These are phyloP conservation scores for Junco hyemalis DNA, from an alignment of 2,113 vertebrate genomes.

Conservation along the genomic window DNA sequence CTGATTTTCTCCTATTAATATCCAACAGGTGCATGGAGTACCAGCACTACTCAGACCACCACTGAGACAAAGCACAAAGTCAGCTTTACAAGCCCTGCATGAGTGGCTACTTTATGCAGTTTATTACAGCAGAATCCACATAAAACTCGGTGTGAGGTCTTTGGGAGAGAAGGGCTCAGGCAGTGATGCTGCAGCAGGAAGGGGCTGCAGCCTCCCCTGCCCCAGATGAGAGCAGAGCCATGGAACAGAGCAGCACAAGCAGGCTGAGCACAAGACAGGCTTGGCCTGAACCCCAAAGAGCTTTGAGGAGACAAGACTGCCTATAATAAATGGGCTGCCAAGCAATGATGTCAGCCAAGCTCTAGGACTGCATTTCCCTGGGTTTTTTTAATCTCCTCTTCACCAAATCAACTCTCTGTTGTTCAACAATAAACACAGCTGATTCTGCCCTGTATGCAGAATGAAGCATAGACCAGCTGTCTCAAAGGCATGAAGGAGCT, in stretches of 20 bases:
- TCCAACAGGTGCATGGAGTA: rapidly evolving
- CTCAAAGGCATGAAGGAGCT: not conserved
- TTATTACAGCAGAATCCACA: not conserved
- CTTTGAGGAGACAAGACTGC: not conserved
- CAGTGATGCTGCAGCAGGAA: not conserved
- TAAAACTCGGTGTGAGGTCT: not conserved
- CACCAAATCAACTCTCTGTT: not conserved
- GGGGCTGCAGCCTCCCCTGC: not conserved
- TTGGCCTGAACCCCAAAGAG: not conserved
- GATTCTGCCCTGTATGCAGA: rapidly evolving
- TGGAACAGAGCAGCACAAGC: not conserved
- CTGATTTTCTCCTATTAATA: not conserved
- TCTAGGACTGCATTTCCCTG: not conserved
- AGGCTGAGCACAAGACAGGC: not conserved
- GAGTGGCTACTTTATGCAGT: not conserved
- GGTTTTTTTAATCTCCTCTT: not conserved
- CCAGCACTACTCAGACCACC: not conserved
- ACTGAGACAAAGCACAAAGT: not conserved
- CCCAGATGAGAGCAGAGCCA: not conserved
- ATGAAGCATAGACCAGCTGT: not conserved
- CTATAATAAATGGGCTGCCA: not conserved
- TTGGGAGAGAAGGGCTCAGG: not conserved
- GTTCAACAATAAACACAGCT: not conserved
- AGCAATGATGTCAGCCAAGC: not conserved
- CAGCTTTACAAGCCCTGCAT: not conserved